Conservation (phyloP, 1,140 invertebrate genomes). For the Drosophila auraria region DNA sequence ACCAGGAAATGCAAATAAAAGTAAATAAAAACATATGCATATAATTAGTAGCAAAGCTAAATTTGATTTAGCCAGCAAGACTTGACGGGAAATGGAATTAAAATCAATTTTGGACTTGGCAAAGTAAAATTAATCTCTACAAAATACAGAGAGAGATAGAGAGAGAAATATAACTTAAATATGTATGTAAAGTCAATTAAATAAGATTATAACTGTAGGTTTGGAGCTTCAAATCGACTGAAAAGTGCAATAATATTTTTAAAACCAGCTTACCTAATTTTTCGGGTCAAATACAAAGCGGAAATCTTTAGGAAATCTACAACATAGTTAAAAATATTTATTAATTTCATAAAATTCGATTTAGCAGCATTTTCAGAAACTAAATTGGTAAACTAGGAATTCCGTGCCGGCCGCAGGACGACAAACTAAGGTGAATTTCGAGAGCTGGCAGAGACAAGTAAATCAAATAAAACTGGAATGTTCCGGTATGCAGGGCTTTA, state of each 20-base stretch:
- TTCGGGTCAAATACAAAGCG: too few species aligned
- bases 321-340: not conserved
- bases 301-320: not conserved
- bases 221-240: too few species aligned
- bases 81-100: conserved; percentile 36
- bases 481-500: not conserved
- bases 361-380: not conserved
- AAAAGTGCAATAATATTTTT: too few species aligned
- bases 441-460: conserved; percentile 2
- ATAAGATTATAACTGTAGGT: not conserved
- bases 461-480: conserved; percentile 30
- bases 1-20: conserved; percentile 28
- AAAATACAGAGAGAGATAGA: not conserved
- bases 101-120: conserved; percentile 33
- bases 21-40: conserved; percentile 53
- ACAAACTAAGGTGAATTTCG: conserved; percentile 14
- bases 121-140: not conserved
- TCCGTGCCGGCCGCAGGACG: conserved; percentile 13
- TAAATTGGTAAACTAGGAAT: conserved; percentile 15
- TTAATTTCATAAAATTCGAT: not conserved
- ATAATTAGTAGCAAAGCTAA: conserved; percentile 50
- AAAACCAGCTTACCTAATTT: too few species aligned
- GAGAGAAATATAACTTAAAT: not conserved
- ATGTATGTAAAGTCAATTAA: not conserved
- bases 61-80: conserved; percentile 43